Conservation (phyloP, 2,113 vertebrate species). For the Meleagris gallopavo region DNA sequence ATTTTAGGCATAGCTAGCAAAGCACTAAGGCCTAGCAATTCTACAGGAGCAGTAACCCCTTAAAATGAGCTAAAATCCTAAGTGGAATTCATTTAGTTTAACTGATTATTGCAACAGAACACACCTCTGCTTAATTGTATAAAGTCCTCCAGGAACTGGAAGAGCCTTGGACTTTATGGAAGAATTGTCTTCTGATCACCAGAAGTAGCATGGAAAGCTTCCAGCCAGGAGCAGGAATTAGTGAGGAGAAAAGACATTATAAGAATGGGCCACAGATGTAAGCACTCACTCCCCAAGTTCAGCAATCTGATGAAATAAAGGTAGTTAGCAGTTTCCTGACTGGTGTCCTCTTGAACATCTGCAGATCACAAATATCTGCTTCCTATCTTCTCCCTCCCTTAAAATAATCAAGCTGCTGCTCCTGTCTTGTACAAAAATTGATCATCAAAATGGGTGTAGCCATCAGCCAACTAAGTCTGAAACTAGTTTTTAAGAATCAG, state of each 20-base stretch:
- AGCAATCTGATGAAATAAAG: conserved; percentile 40
- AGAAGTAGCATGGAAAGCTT: conserved; percentile 40
- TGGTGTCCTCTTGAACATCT: conserved; percentile 27
- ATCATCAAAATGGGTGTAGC: not conserved
- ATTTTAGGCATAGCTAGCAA: not conserved
- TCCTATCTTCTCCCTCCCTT: not conserved
- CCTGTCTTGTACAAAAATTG: not conserved
- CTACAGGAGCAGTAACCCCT: not conserved
- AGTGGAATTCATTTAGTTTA: not conserved
- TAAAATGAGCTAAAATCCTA: not conserved
- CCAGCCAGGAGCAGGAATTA: conserved; percentile 41
- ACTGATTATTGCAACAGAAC: not conserved
- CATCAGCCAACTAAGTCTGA: not conserved
- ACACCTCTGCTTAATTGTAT: not conserved
- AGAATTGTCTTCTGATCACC: not conserved
- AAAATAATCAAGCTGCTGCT: not conserved
- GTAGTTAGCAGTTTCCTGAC: conserved; percentile 38
- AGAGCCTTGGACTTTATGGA: not conserved
- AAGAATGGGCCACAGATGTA: conserved; percentile 52
- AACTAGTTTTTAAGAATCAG: not conserved
- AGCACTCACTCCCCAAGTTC: not conserved
- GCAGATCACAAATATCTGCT: conserved; percentile 17
- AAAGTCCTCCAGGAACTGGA: not conserved
- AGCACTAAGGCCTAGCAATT: not conserved
- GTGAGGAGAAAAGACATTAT: conserved; percentile 23